These are phyloP conservation scores for Sebastes baramenuke DNA, from an alignment of 2,797 vertebrate species.

Conservation along the genomic window DNA sequence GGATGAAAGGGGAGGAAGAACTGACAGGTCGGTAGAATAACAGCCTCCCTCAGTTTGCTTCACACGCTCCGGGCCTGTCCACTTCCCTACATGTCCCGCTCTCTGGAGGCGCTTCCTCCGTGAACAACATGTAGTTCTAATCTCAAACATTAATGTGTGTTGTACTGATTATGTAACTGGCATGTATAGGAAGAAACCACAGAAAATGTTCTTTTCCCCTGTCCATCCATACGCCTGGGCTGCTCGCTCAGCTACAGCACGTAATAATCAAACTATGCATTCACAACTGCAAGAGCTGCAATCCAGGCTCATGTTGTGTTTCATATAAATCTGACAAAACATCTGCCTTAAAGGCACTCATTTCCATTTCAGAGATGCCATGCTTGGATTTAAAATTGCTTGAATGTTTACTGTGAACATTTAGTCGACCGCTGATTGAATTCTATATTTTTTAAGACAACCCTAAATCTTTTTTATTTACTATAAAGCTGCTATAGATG, in stretches of 20 bases:
- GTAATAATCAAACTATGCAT: slow-evolving; percentile 24
- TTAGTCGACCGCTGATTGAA: background rate
- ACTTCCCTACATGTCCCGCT: slow-evolving; percentile 32
- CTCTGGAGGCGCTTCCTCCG: slow-evolving; percentile 35
- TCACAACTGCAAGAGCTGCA: slow-evolving; percentile 6
- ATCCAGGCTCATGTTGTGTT: background rate
- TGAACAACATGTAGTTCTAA: slow-evolving; percentile 31
- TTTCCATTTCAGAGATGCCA: slow-evolving; percentile 6
- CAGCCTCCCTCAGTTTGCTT: slow-evolving; percentile 66
- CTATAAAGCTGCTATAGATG: slow-evolving; percentile 19
- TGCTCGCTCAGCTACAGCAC: slow-evolving; percentile 5
- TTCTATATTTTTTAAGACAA: slow-evolving; percentile 9
- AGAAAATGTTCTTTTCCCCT: background rate
- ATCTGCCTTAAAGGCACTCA: slow-evolving; percentile 5
- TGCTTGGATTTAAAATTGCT: slow-evolving; percentile 21
- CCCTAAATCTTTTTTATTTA: slow-evolving; percentile 9
- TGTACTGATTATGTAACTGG: slow-evolving; percentile 57
- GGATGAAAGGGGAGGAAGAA: slow-evolving; percentile 96
- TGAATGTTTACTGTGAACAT: slow-evolving; percentile 25
- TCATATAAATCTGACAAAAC: slow-evolving; percentile 14
- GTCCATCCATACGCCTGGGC: background rate
- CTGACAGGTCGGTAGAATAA: slow-evolving; percentile 87
- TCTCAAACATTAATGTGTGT: slow-evolving; percentile 33
- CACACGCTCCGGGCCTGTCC: slow-evolving; percentile 54
- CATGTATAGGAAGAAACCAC: slow-evolving; percentile 15